Evolutionary conservation across 1,140 invertebrate species (phyloP).

Genomic region (Brachionus koreanus): DNA sequence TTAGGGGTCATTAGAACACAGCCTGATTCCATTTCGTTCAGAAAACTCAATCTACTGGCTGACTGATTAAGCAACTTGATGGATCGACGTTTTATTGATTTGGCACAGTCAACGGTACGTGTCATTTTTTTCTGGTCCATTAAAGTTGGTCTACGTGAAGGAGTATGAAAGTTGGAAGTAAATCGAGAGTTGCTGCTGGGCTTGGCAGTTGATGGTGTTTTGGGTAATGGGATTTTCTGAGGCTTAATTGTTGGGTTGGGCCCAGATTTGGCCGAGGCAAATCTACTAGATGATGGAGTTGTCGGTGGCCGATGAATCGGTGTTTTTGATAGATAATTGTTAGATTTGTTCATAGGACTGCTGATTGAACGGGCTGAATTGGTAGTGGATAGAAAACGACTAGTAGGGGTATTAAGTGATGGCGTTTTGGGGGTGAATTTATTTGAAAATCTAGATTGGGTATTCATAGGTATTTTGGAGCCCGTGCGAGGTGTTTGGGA

Average conservation of each 20-base stretch:
- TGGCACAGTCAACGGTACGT: slow-evolving; percentile 4
- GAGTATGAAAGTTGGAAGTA: background rate
- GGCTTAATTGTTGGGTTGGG: background rate
- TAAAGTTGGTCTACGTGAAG: background rate
- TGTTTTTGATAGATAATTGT: background rate
- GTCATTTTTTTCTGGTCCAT: background rate
- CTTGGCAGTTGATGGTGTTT: background rate
- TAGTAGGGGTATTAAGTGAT: background rate
- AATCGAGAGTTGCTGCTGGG: background rate
- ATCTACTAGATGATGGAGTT: background rate
- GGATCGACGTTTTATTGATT: background rate
- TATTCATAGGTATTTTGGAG: background rate
- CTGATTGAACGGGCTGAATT: background rate
- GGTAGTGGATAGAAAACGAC: background rate
- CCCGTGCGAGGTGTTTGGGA: background rate
- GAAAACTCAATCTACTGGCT: background rate
- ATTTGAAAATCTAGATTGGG: background rate
- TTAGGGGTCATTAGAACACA: slow-evolving; percentile 23
- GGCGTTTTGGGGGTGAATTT: background rate
- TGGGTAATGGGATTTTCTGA: background rate
- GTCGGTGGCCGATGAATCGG: background rate
- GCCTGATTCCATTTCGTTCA: slow-evolving; percentile 38
- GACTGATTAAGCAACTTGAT: slow-evolving; percentile 14
- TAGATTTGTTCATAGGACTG: background rate
- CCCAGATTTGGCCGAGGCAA: background rate